Conservation (phyloP, 2,797 vertebrate genomes). For the Phoebastria nigripes region DNA sequence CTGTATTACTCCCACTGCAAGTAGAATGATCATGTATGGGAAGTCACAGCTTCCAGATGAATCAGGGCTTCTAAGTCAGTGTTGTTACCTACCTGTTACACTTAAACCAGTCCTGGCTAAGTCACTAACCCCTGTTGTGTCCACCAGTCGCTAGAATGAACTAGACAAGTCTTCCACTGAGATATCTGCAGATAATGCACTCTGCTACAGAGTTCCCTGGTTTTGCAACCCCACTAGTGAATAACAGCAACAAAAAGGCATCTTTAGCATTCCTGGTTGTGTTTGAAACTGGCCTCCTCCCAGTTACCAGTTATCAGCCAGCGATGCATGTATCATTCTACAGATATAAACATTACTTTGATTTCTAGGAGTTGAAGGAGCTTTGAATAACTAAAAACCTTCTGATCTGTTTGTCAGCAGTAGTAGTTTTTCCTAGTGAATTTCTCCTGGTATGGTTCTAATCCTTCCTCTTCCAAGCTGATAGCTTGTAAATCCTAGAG, state of each 20-base stretch:
- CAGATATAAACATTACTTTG: neutral
- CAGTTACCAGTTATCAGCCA: neutral
- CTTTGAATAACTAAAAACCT: neutral
- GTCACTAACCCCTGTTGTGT: neutral
- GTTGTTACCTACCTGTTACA: neutral
- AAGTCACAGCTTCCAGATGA: neutral
- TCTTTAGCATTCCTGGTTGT: neutral
- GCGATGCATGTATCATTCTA: neutral
- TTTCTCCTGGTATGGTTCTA: neutral
- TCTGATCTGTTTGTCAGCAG: neutral
- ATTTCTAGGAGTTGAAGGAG: neutral
- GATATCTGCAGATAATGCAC: neutral
- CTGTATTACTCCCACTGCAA: neutral
- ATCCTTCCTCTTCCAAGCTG: neutral
- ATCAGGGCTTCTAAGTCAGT: neutral
- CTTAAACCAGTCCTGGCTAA: neutral
- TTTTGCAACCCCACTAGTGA: neutral
- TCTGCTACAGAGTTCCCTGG: neutral
- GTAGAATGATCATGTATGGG: neutral
- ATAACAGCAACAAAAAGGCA: neutral
- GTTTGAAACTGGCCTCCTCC: neutral
- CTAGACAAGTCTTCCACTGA: neutral
- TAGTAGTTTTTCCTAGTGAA: neutral
- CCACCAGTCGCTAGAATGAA: neutral
- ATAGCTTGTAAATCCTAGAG: neutral